Conservation (phyloP, 2,113 vertebrate species). For the Orcinus orca region DNA sequence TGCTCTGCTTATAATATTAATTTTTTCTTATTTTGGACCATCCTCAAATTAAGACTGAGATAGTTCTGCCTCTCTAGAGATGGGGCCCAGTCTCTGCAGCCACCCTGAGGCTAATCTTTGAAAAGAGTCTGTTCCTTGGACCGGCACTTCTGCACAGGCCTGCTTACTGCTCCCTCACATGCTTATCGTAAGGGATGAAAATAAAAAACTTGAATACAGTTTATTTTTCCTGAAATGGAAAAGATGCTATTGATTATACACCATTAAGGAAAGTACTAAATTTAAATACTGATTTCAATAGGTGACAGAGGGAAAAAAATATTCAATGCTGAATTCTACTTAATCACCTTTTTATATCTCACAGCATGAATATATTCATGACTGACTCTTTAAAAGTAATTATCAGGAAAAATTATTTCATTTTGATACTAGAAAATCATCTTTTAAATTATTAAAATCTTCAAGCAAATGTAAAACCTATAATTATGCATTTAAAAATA, state of each 20-base stretch:
- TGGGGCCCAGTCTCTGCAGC: neutral
- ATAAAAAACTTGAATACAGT: neutral
- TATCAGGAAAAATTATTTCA: constrained; percentile 55
- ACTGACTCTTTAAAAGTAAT: constrained; percentile 47
- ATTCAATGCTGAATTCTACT: constrained; percentile 46
- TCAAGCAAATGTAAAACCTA: constrained; percentile 49
- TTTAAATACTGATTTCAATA: constrained; percentile 37
- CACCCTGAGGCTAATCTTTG: neutral
- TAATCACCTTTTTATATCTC: constrained; percentile 55
- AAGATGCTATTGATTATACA: neutral
- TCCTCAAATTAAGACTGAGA: neutral
- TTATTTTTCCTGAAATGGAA: neutral
- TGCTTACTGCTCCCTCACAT: neutral
- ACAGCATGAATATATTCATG: constrained; percentile 52
- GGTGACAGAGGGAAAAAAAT: neutral
- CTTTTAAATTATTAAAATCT: constrained; percentile 67
- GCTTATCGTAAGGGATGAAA: neutral
- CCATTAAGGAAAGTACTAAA: constrained; percentile 36
- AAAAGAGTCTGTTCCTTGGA: neutral
- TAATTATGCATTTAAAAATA: constrained; percentile 64
- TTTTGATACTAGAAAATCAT: constrained; percentile 62
- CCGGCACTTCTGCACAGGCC: neutral
- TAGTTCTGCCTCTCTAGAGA: neutral
- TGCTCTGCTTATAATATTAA: neutral
- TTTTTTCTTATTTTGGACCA: neutral